These are phyloP conservation scores for Clistopyga incitator DNA, from an alignment of 2,888 invertebrate genomes.

Conservation along the genomic window DNA sequence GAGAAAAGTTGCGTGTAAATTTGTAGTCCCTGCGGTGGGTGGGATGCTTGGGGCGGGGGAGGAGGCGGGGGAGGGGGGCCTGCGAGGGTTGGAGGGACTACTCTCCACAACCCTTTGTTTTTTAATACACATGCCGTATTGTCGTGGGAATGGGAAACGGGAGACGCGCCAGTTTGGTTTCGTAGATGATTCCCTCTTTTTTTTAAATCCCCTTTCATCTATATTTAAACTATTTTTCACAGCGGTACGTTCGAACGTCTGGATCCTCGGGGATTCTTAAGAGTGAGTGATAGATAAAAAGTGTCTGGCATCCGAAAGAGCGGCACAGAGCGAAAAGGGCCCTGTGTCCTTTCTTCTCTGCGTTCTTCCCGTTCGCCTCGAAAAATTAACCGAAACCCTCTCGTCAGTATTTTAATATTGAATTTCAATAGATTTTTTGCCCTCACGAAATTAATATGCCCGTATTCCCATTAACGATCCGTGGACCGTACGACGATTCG, in stretches of 20 bases:
- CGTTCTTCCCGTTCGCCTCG: slow-evolving; percentile 32
- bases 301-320: slow-evolving; percentile 27
- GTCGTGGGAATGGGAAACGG: slow-evolving; percentile 80
- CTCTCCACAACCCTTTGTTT: slow-evolving; percentile 78
- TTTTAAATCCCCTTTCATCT: slow-evolving; percentile 44
- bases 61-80: background rate
- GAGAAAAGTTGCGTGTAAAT: slow-evolving; percentile 65
- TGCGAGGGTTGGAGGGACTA: slow-evolving; percentile 34
- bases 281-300: slow-evolving; percentile 17
- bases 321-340: slow-evolving; percentile 44
- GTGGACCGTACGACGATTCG: slow-evolving; percentile 30
- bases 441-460: slow-evolving; percentile 56
- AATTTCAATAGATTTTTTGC: slow-evolving; percentile 60
- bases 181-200: slow-evolving; percentile 36
- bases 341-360: slow-evolving; percentile 42
- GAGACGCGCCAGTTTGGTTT: slow-evolving; percentile 59
- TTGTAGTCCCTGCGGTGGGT: slow-evolving; percentile 62
- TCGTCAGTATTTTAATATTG: slow-evolving; percentile 64
- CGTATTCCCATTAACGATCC: slow-evolving; percentile 10
- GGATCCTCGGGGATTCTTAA: background rate
- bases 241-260: slow-evolving; percentile 23
- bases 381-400: slow-evolving; percentile 26
- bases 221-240: slow-evolving; percentile 67
- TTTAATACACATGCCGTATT: slow-evolving; percentile 77
- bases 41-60: slow-evolving; percentile 10